phyloP scores from a whole-genome alignment of 2,888 invertebrate species.

The Uloborus plumipes region DNA sequence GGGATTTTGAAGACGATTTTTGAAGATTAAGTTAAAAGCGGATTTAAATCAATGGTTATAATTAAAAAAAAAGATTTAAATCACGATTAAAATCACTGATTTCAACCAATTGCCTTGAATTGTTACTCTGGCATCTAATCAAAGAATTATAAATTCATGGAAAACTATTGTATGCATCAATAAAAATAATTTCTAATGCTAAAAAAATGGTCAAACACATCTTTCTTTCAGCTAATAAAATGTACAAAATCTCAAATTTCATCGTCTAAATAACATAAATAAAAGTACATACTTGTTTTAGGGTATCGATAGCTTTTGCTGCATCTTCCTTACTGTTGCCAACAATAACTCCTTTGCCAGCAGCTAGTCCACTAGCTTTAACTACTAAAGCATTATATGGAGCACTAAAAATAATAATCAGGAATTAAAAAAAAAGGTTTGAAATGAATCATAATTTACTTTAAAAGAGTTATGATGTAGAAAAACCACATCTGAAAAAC shows the following conservation, averaged over 20 bases:
- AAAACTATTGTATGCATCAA: background rate
- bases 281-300: conserved; percentile 75
- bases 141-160: background rate
- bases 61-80: no score
- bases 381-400: conserved; percentile 87
- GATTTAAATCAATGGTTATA: no score
- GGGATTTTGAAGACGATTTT: no score
- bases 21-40: no score
- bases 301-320: conserved; percentile 83
- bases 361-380: conserved; percentile 95
- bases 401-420: conserved; percentile 75
- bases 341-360: conserved; percentile 97
- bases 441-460: background rate
- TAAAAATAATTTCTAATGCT: background rate
- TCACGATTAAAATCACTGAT: no score
- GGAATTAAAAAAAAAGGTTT: background rate
- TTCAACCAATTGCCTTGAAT: no score
- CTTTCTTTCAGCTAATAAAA: background rate
- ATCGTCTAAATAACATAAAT: background rate
- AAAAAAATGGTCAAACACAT: background rate
- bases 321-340: conserved; percentile 84
- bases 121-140: no score
- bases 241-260: background rate
- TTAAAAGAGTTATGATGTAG: background rate
- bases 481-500: background rate